Evolutionary conservation across 2,888 invertebrate species (phyloP).

Genomic region (Sarcophaga rosellei): DNA sequence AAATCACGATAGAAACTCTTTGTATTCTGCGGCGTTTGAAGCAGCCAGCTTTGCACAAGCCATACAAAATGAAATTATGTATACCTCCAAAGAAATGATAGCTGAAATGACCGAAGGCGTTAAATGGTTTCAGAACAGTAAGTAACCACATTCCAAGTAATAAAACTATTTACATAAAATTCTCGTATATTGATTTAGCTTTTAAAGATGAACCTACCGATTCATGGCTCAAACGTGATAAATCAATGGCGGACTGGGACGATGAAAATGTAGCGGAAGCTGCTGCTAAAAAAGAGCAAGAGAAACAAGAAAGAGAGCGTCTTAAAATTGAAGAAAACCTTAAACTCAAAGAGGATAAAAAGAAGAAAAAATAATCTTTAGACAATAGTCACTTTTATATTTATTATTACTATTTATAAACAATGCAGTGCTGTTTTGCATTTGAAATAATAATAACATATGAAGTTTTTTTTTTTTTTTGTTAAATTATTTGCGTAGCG

Average conservation of each 20-base stretch:
- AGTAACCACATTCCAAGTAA: conserved; percentile 27
- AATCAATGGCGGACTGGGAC: conserved; percentile 86
- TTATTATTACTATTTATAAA: too few species aligned
- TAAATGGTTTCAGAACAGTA: conserved; percentile 86
- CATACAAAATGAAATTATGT: conserved; percentile 84
- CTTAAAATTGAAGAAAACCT: conserved; percentile 74
- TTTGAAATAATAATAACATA: too few species aligned
- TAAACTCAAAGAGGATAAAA: conserved; percentile 71
- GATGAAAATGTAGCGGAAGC: conserved; percentile 81
- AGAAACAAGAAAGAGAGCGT: conserved; percentile 74
- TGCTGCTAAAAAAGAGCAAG: conserved; percentile 74
- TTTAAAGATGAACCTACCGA: conserved; percentile 75
- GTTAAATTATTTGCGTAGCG: too few species aligned
- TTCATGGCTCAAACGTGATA: conserved; percentile 80
- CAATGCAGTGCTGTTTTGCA: too few species aligned
- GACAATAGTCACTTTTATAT: too few species aligned
- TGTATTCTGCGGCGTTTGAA: conserved; percentile 86
- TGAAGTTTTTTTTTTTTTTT: too few species aligned
- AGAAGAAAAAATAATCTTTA: conserved; percentile 68
- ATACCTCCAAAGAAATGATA: conserved; percentile 84
- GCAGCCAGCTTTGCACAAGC: conserved; percentile 86
- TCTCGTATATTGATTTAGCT: conserved; percentile 67
- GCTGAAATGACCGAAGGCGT: conserved; percentile 87
- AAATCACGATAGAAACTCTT: conserved; percentile 81
- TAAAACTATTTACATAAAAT: too few species aligned